Base-by-base conservation (phyloP, 2,888 invertebrate genomes). In the Rhaphigaster nebulosa region DNA sequence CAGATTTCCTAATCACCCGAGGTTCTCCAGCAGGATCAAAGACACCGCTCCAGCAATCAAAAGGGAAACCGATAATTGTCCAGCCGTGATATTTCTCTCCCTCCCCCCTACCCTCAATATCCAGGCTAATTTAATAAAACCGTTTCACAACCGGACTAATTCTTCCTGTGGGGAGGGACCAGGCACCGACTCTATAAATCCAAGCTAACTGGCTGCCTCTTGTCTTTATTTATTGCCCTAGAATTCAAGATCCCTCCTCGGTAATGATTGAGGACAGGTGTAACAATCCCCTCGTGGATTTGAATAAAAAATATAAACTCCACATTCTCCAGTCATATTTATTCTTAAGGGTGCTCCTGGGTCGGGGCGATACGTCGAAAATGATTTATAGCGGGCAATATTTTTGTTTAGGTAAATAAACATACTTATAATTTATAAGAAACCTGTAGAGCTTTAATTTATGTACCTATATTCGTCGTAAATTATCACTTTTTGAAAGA, bases 111-210 rank as follows among this genome's bases (percentile, higher is more conserved):
- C 15, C n/a, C 84, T 50, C 26, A 45, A 23, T 84, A 45, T 84
- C 45, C 45, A 50, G 84, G 41, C 76, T 89, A 89, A 89, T 89
- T 89, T 89, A 89, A 89, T 89, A 89, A 89, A 89, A 89, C 89
- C 50, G 70, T 89, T 89, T 89, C 89, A 89, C 89, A 89, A 89
- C 23, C 89, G 89, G 76, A 89, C 65, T 89, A 89, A 76, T 89
- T 29, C 89, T 5, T 18, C 15, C 50, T 52, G 38, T 12, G 34
- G 20, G 34, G 38, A 38, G 70, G 60, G 89, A n/a, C 34, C 13
- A 29, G 50, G 34, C 65, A 45, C 50, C 6, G 50, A 50, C 89
- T 29, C 76, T 23, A 89, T 89, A 89, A 89, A 89, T 89, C 65
- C 89, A 15, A 76, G 15, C 70, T 89, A 76, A 89, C 89, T 70